phyloP scores from a whole-genome alignment of 2,797 vertebrate genomes.

The Brachyalestes nurse region DNA sequence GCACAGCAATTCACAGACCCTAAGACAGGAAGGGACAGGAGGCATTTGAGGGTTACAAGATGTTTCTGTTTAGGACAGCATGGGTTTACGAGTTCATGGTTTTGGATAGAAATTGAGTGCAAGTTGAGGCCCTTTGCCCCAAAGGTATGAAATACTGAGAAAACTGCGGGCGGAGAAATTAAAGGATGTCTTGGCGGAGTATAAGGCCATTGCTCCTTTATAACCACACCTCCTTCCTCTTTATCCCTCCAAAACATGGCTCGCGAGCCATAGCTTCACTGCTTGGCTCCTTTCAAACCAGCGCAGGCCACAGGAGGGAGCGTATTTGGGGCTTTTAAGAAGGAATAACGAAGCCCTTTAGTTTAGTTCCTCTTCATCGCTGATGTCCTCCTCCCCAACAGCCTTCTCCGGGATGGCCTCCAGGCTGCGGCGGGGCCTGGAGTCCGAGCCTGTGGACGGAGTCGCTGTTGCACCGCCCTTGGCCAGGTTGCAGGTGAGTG shows the following conservation, averaged over 20 bases:
- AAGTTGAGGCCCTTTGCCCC: constrained; percentile 34
- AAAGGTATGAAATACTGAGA: constrained; percentile 23
- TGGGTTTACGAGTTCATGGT: neutral
- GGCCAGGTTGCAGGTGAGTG: constrained; percentile 88
- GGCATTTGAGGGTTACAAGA: neutral
- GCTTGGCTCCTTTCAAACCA: neutral
- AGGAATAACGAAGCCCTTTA: constrained; percentile 42
- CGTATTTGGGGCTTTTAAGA: constrained; percentile 21
- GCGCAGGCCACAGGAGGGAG: neutral
- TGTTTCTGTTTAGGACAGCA: neutral
- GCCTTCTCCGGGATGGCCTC: constrained; percentile 90
- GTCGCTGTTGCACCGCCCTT: constrained; percentile 76
- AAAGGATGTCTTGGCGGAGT: neutral
- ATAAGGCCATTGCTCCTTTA: constrained; percentile 14
- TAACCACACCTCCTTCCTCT: constrained; percentile 7
- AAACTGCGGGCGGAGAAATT: constrained; percentile 4
- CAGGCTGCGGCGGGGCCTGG: constrained; percentile 83
- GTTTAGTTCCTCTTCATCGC: constrained; percentile 64
- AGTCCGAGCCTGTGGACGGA: constrained; percentile 64
- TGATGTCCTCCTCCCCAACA: constrained; percentile 78
- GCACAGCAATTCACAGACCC: constrained; percentile 30
- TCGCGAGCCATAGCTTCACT: neutral
- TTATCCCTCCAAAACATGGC: constrained; percentile 15
- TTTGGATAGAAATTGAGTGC: neutral
- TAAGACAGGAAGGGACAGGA: neutral